Conservation (phyloP, 2,888 invertebrate genomes). For the Bellardia bayeri region DNA sequence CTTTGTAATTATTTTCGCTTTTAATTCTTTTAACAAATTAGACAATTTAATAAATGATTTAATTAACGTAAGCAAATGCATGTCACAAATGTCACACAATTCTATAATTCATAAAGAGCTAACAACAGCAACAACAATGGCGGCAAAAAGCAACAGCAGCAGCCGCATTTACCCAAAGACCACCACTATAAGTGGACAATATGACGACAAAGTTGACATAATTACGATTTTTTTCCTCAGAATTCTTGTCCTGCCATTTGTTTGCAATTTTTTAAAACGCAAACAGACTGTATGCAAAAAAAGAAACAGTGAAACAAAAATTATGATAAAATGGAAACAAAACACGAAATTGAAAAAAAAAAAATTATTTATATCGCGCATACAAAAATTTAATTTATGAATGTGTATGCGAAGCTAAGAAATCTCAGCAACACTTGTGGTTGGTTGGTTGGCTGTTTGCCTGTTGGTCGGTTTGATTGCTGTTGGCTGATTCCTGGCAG, state of each 20-base stretch:
- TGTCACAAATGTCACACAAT: slow-evolving; percentile 73
- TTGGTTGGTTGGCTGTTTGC: slow-evolving; percentile 41
- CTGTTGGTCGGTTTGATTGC: slow-evolving; percentile 29
- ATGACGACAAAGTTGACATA: slow-evolving; percentile 74
- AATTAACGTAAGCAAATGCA: slow-evolving; percentile 74
- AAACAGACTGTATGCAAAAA: not conserved
- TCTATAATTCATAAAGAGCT: slow-evolving; percentile 69
- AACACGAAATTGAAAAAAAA: not conserved
- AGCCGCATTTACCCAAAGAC: slow-evolving; percentile 50
- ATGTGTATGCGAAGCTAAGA: slow-evolving; percentile 58
- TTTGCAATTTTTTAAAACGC: slow-evolving; percentile 56
- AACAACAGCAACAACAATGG: slow-evolving; percentile 47
- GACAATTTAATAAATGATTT: slow-evolving; percentile 72
- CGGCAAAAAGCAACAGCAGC: slow-evolving; percentile 34
- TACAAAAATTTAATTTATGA: slow-evolving; percentile 71
- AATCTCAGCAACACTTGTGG: slow-evolving; percentile 66
- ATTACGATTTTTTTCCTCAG: slow-evolving; percentile 58
- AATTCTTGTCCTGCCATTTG: slow-evolving; percentile 65
- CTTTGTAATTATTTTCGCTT: not conserved
- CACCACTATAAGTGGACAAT: slow-evolving; percentile 73
- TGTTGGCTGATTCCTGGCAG: slow-evolving; percentile 35
- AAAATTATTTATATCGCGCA: slow-evolving; percentile 38
- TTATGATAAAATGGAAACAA: slow-evolving; percentile 63
- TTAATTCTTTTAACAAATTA: slow-evolving; percentile 57
- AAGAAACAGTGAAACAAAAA: slow-evolving; percentile 40